Evolutionary conservation across 1,140 invertebrate species (phyloP).

Genomic region (Helicoverpa armigera): DNA sequence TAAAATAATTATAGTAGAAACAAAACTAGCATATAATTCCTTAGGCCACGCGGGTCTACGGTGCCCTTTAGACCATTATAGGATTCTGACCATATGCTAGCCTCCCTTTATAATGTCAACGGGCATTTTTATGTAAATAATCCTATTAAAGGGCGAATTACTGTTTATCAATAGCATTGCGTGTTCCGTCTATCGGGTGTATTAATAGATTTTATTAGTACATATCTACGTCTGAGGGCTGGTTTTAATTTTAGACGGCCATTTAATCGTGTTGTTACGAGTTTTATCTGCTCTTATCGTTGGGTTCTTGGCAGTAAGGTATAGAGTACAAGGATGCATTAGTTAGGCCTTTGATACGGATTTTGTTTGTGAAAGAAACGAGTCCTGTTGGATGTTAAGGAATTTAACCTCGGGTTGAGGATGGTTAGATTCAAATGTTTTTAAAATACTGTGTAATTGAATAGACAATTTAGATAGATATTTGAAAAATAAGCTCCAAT

Average conservation of each 20-base stretch:
- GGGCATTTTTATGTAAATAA: slow-evolving; percentile 41
- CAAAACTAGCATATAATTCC: slow-evolving; percentile 11
- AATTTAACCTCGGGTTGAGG: no score
- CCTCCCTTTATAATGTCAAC: not conserved
- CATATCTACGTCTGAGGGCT: not conserved
- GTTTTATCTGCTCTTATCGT: slow-evolving; percentile 12
- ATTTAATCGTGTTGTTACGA: not conserved
- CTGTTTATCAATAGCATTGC: slow-evolving; percentile 2
- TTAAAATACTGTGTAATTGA: no score
- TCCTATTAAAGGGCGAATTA: slow-evolving; percentile 24
- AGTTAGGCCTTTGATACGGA: not conserved
- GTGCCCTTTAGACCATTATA: not conserved
- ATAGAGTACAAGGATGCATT: not conserved
- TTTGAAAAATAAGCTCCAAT: no score
- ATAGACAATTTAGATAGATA: no score
- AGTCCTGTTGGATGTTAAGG: not conserved
- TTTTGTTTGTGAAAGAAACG: not conserved
- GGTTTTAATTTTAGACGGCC: slow-evolving; percentile 16
- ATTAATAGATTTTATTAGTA: slow-evolving; percentile 32
- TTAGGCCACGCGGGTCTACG: not conserved
- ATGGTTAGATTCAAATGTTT: no score
- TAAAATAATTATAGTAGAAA: slow-evolving; percentile 13
- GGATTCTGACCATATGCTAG: slow-evolving; percentile 2
- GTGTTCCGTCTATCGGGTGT: not conserved
- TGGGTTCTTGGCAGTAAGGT: not conserved